These are phyloP conservation scores for Gnathonemus echidnorhynchus DNA, from an alignment of 2,113 vertebrate species.

Conservation along the genomic window DNA sequence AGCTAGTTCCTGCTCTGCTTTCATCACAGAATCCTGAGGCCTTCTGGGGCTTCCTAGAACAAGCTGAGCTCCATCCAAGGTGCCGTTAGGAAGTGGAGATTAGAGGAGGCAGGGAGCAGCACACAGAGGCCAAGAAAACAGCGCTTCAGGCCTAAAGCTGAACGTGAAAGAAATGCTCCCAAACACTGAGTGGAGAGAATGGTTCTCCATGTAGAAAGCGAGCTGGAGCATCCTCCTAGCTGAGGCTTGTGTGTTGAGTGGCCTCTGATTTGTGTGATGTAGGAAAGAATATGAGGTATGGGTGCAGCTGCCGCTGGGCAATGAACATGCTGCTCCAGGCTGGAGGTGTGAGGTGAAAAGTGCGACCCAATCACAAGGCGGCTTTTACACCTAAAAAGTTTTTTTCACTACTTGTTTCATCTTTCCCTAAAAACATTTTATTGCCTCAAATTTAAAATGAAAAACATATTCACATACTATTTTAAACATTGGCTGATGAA, in stretches of 20 bases:
- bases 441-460: not conserved
- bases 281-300: not conserved
- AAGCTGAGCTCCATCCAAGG: not conserved
- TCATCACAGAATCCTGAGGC: not conserved
- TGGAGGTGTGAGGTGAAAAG: not conserved
- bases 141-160: not conserved
- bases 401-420: not conserved
- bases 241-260: not conserved
- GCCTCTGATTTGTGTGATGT: not conserved
- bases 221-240: not conserved
- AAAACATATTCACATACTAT: not conserved
- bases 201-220: not conserved
- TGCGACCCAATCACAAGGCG: not conserved
- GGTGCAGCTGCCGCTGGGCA: not conserved
- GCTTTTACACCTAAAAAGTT: not conserved
- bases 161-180: not conserved
- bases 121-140: not conserved
- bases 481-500: not conserved
- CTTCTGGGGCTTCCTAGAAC: not conserved
- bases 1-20: not conserved
- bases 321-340: not conserved
- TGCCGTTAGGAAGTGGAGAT: conserved; percentile 8
- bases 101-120: not conserved
- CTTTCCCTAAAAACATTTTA: not conserved
- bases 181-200: not conserved